Evolutionary conservation across 1,140 invertebrate genomes (phyloP).

Genomic region (Neelides sp.): DNA sequence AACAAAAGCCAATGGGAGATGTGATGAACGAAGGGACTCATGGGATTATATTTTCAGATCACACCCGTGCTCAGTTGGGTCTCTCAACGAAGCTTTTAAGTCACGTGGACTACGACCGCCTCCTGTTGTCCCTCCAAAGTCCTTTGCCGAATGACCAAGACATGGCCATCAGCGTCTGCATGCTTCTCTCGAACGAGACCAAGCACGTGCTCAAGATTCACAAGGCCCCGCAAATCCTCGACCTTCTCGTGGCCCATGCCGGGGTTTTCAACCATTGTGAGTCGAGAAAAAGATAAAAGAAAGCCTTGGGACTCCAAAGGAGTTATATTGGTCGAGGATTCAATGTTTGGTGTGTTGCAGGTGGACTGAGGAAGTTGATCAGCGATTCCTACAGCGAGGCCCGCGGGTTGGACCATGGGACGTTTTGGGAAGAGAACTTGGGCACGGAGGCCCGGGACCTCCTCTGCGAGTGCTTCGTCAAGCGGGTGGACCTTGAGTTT

Average conservation of each 20-base stretch:
- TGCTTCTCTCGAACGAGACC: conserved; percentile 83
- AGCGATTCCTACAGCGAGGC: conserved; percentile 31
- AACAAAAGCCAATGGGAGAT: no score
- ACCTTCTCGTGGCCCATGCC: conserved; percentile 79
- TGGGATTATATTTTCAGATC: conserved; percentile 48
- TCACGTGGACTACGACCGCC: conserved; percentile 68
- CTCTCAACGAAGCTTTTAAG: conserved; percentile 58
- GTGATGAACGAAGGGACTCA: no score
- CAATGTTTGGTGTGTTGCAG: conserved; percentile 14
- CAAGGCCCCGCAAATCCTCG: conserved; percentile 69
- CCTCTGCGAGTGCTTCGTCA: conserved; percentile 30
- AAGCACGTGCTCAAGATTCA: conserved; percentile 71
- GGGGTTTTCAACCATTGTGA: conserved; percentile 79
- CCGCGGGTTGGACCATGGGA: conserved; percentile 30
- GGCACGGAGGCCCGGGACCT: conserved; percentile 27
- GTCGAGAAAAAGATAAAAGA: conserved; percentile 33
- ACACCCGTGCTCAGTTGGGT: conserved; percentile 49
- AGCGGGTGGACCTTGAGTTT: conserved; percentile 17
- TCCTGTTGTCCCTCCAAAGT: conserved; percentile 77
- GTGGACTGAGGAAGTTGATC: conserved; percentile 26
- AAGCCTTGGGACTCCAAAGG: not conserved
- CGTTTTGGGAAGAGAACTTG: conserved; percentile 35
- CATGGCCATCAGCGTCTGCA: conserved; percentile 94
- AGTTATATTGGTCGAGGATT: not conserved
- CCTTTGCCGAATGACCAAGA: conserved; percentile 97